phyloP scores from a whole-genome alignment of 2,113 vertebrate species.

The Buteo buteo region DNA sequence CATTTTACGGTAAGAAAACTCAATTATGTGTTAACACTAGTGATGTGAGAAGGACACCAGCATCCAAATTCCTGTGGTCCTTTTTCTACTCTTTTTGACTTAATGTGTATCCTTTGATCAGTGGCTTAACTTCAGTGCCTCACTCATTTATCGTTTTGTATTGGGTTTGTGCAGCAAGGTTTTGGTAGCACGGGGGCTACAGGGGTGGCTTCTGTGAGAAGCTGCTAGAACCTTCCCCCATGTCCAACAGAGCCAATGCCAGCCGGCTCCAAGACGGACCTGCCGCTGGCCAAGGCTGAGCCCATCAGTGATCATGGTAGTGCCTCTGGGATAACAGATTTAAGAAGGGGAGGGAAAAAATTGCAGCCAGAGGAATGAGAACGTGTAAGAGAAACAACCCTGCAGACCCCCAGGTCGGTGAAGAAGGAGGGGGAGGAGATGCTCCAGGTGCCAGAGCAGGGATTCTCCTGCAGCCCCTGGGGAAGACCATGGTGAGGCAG shows the following conservation, averaged over 20 bases:
- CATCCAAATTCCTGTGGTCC: not conserved
- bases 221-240: not conserved
- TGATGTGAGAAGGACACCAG: not conserved
- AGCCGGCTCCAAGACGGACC: not conserved
- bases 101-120: not conserved
- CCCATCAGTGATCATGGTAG: accelerated
- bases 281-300: not conserved
- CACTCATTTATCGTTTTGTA: not conserved
- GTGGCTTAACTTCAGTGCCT: not conserved
- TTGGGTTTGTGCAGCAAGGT: accelerated
- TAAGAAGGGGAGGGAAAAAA: not conserved
- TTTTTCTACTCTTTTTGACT: not conserved
- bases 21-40: not conserved
- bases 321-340: not conserved
- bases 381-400: not conserved
- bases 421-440: no score
- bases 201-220: not conserved
- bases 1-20: not conserved
- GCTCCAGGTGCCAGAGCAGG: no score
- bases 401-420: not conserved
- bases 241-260: not conserved
- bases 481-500: no score
- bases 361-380: not conserved
- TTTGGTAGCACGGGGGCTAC: not conserved
- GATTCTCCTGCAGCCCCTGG: no score